Evolutionary conservation across 2,113 vertebrate species (phyloP).

Genomic region (Probosciger aterrimus): DNA sequence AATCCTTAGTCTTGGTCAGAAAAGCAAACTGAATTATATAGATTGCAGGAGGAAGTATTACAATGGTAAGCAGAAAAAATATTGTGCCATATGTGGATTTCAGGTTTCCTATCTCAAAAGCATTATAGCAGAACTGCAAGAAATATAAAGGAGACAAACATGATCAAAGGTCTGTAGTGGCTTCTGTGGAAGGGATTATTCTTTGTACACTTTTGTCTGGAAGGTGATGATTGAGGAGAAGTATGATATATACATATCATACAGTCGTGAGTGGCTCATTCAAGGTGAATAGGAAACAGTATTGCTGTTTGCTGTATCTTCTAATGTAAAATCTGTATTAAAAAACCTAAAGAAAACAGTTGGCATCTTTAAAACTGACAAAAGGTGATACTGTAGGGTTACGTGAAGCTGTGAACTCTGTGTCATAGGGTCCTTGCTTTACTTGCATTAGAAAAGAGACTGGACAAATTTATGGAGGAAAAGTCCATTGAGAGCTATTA

Average conservation of each 20-base stretch:
- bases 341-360: not conserved
- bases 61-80: not conserved
- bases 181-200: not conserved
- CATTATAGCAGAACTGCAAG: not conserved
- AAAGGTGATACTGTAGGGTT: not conserved
- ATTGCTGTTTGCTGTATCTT: not conserved
- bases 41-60: not conserved
- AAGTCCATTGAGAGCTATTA: not conserved
- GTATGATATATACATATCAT: not conserved
- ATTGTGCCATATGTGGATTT: not conserved
- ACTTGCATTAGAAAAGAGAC: not conserved
- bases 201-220: not conserved
- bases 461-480: not conserved
- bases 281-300: not conserved
- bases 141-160: not conserved
- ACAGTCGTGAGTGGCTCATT: not conserved
- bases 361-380: not conserved
- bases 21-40: not conserved
- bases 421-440: not conserved
- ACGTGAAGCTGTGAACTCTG: not conserved
- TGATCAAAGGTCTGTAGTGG: not conserved
- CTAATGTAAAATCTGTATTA: not conserved
- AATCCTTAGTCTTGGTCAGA: not conserved
- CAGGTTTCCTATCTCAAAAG: not conserved
- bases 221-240: not conserved